phyloP scores from a whole-genome alignment of 2,113 vertebrate genomes.

The Ailurus styani region DNA sequence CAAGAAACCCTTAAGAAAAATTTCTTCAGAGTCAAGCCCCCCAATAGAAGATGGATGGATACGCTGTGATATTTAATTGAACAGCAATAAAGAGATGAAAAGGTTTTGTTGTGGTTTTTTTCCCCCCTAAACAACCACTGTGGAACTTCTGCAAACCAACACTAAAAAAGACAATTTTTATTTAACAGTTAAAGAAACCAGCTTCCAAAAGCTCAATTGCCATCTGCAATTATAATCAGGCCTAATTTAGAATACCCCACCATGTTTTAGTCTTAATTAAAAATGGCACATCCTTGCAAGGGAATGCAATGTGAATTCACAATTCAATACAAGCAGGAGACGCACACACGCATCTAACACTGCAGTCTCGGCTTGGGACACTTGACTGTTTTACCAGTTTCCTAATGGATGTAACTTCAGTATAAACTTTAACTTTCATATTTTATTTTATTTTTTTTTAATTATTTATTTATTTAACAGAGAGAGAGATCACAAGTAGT shows the following conservation, averaged over 20 bases:
- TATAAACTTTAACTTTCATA: slow-evolving; percentile 32
- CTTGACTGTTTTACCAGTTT: not conserved
- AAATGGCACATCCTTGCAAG: slow-evolving; percentile 80
- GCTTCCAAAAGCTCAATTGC: slow-evolving; percentile 79
- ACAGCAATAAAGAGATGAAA: slow-evolving; percentile 6
- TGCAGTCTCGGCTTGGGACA: not conserved
- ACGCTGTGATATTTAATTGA: not conserved
- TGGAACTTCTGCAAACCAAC: slow-evolving; percentile 41
- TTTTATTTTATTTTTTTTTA: too few species aligned
- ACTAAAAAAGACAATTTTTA: slow-evolving; percentile 58
- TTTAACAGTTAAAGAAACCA: slow-evolving; percentile 81
- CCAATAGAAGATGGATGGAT: not conserved
- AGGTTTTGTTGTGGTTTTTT: not conserved
- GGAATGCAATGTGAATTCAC: slow-evolving; percentile 77
- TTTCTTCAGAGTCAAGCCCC: not conserved
- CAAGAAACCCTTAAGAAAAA: not conserved
- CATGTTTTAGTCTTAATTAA: slow-evolving; percentile 83
- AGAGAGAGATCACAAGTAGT: too few species aligned
- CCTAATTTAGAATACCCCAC: slow-evolving; percentile 81
- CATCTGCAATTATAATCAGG: slow-evolving; percentile 85
- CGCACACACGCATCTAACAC: not conserved
- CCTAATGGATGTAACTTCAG: slow-evolving; percentile 7
- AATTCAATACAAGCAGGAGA: slow-evolving; percentile 75
- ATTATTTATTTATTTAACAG: too few species aligned
- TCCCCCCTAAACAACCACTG: not conserved